These are phyloP conservation scores for Papilio machaon DNA, from an alignment of 1,140 invertebrate species.

Conservation along the genomic window DNA sequence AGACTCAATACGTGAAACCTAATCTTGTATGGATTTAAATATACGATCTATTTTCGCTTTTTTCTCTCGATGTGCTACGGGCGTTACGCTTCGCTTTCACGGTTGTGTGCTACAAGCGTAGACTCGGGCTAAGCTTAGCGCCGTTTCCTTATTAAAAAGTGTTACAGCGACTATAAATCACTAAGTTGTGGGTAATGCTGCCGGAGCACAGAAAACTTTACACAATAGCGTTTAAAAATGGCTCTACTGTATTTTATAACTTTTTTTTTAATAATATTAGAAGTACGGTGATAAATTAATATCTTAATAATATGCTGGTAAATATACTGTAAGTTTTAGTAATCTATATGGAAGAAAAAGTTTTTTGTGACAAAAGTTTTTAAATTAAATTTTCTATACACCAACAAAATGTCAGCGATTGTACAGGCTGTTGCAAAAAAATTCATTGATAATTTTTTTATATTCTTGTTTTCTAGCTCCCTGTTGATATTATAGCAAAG, in stretches of 20 bases:
- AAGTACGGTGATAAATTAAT: not conserved
- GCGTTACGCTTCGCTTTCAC: not conserved
- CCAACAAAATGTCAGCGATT: too few species aligned
- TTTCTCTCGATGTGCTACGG: not conserved
- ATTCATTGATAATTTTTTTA: too few species aligned
- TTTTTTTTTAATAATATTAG: not conserved
- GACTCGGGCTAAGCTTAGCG: not conserved
- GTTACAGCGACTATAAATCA: not conserved
- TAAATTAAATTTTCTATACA: too few species aligned
- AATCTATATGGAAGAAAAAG: too few species aligned
- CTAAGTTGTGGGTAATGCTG: conserved; percentile 1
- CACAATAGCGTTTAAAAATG: not conserved
- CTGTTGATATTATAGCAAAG: too few species aligned
- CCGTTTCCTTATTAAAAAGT: conserved; percentile 12
- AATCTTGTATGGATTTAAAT: too few species aligned
- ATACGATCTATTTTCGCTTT: too few species aligned
- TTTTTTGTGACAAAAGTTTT: too few species aligned
- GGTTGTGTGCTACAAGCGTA: not conserved
- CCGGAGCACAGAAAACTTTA: not conserved
- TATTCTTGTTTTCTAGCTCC: too few species aligned
- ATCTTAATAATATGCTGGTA: not conserved
- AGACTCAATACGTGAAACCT: too few species aligned
- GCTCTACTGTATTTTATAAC: not conserved
- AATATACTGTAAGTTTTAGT: not conserved
- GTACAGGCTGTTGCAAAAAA: too few species aligned